Evolutionary conservation across 2,113 vertebrate species (phyloP).

Genomic region (Trinectes maculatus): DNA sequence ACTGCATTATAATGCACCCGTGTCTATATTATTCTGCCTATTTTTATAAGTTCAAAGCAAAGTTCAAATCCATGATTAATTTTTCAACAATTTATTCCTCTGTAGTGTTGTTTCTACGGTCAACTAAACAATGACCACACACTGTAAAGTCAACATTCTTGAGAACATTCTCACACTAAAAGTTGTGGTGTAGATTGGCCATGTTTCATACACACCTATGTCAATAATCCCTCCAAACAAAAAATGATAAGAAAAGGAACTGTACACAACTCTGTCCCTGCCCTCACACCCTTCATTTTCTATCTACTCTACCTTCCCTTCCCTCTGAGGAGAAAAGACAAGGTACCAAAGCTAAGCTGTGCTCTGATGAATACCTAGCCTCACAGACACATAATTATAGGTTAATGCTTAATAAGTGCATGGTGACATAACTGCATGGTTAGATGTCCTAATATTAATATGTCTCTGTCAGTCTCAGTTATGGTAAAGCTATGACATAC

Average conservation of each 20-base stretch:
- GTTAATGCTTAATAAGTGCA: constrained; percentile 1
- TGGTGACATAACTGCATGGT: background rate
- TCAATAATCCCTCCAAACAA: background rate
- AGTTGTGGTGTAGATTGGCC: background rate
- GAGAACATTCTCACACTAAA: background rate
- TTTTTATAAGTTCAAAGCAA: background rate
- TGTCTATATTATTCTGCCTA: background rate
- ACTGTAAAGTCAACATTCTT: background rate
- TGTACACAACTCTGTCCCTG: background rate
- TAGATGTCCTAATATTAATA: constrained; percentile 6
- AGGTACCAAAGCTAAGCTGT: background rate
- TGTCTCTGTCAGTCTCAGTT: constrained; percentile 4
- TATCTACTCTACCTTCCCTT: constrained; percentile 7
- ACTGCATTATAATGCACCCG: background rate
- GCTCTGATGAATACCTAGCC: constrained; percentile 27
- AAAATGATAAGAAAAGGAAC: background rate
- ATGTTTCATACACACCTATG: background rate
- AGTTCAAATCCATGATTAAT: background rate
- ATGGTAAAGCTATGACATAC: background rate
- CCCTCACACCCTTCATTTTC: constrained; percentile 8
- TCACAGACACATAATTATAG: constrained; percentile 2
- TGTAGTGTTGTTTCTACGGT: background rate
- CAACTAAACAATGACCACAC: background rate
- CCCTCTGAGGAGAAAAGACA: background rate
- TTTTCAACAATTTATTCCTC: too few species aligned